These are phyloP conservation scores for Eurytoma californica DNA, from an alignment of 2,888 invertebrate species.

Conservation along the genomic window DNA sequence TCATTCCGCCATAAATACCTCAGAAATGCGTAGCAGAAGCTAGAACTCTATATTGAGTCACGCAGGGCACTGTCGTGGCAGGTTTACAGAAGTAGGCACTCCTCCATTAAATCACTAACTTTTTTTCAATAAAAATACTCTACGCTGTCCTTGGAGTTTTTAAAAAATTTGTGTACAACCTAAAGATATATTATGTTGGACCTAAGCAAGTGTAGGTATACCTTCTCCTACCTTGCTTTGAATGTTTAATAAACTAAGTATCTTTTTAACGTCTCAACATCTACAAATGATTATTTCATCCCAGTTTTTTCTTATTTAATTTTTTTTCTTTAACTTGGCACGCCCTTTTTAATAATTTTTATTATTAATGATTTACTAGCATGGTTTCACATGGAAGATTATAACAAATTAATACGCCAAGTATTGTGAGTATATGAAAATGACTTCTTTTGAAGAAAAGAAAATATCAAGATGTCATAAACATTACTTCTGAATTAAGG, in stretches of 20 bases:
- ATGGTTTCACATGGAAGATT: conserved; percentile 17
- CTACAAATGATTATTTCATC: conserved; percentile 50
- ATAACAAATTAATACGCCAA: conserved; percentile 17
- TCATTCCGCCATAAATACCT: conserved; percentile 75
- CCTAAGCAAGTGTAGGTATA: conserved; percentile 74
- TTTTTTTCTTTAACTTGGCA: conserved; percentile 39
- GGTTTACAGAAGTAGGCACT: conserved; percentile 74
- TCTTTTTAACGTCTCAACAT: conserved; percentile 56
- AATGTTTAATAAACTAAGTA: conserved; percentile 58
- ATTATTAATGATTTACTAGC: conserved; percentile 18
- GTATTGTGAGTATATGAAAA: conserved; percentile 21
- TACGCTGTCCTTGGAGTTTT: conserved; percentile 69
- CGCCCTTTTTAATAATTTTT: conserved; percentile 5
- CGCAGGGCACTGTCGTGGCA: conserved; percentile 74
- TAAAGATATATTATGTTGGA: conserved; percentile 67
- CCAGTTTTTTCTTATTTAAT: conserved; percentile 43
- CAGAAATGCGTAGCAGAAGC: conserved; percentile 74
- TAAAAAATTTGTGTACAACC: conserved; percentile 64
- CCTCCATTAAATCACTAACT: conserved; percentile 73
- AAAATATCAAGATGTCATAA: conserved; percentile 56
- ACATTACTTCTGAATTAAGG: conserved; percentile 67
- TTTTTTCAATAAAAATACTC: conserved; percentile 69
- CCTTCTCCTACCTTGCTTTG: conserved; percentile 74
- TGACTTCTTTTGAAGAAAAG: conserved; percentile 49
- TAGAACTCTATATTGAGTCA: conserved; percentile 75